Evolutionary conservation across 2,113 vertebrate species (phyloP).

Genomic region (Chloebia gouldiae): DNA sequence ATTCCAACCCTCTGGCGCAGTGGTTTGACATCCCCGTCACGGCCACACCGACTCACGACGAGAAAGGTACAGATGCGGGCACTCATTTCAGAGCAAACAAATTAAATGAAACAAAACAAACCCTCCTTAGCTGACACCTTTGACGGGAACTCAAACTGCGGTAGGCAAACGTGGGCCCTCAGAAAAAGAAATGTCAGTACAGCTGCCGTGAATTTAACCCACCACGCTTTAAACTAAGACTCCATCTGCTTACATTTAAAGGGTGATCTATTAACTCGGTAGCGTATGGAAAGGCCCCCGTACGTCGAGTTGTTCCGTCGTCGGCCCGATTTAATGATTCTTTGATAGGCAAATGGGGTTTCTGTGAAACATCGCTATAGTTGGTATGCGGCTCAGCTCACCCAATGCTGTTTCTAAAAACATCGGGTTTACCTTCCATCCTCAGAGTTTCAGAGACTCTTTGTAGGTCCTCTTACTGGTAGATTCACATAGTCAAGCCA

Average conservation of each 20-base stretch:
- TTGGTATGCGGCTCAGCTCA: neutral
- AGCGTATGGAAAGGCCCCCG: neutral
- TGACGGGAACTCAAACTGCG: neutral
- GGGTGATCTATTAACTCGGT: slow-evolving; percentile 20
- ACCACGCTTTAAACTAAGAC: neutral
- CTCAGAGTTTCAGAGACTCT: neutral
- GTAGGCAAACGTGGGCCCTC: neutral
- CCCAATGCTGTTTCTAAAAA: neutral
- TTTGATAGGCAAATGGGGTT: neutral
- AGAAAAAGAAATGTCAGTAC: neutral
- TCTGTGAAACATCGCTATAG: neutral
- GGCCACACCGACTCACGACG: slow-evolving; percentile 95
- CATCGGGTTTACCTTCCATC: neutral
- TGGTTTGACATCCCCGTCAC: slow-evolving; percentile 94
- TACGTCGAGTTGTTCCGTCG: neutral
- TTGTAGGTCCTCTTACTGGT: neutral
- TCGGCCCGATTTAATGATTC: neutral
- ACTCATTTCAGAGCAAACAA: neutral
- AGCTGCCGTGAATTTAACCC: neutral
- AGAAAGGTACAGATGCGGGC: slow-evolving; percentile 87
- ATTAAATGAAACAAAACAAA: neutral
- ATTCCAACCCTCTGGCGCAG: slow-evolving; percentile 91
- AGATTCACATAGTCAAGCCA: neutral
- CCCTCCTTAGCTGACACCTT: neutral
- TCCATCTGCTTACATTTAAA: slow-evolving; percentile 37